Percentiles rank a stretch among this genome's conserved stretches.
Conservation (phyloP, 1,140 invertebrate species). For the Heliconius melpomene region DNA sequence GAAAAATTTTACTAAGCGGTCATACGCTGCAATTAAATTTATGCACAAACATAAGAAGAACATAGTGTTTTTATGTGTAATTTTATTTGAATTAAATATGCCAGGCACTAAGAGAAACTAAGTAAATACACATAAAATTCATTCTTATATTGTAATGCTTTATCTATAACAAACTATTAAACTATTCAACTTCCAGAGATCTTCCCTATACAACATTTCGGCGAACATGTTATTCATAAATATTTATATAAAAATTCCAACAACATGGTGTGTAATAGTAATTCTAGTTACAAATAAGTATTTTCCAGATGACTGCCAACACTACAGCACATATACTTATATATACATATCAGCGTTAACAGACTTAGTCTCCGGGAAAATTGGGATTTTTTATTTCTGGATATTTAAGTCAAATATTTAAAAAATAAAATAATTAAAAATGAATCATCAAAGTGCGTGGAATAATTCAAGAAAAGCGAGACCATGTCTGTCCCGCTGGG, state of each 20-base stretch:
- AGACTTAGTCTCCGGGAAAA: too few species aligned
- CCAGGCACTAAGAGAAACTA: background rate
- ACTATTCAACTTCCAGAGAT: background rate
- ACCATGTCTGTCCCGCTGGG: too few species aligned
- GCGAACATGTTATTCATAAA: conserved; percentile 8
- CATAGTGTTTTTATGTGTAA: background rate
- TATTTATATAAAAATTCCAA: background rate
- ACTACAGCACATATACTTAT: background rate
- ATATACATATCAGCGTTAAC: too few species aligned
- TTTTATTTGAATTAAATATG: background rate
- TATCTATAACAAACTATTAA: background rate
- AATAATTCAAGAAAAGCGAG: too few species aligned
- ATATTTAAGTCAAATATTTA: too few species aligned
- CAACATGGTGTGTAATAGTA: background rate
- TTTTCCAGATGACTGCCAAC: background rate
- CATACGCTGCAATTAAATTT: background rate
- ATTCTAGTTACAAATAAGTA: background rate
- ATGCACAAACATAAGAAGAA: background rate
- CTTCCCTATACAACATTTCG: background rate
- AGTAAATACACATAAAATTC: background rate
- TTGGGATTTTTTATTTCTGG: too few species aligned
- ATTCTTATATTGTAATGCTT: background rate
- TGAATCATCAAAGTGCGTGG: too few species aligned
- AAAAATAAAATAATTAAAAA: too few species aligned
- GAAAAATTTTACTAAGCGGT: background rate